Evolutionary conservation across 2,797 vertebrate genomes (phyloP).

Genomic region (Anomalospiza imberbis): DNA sequence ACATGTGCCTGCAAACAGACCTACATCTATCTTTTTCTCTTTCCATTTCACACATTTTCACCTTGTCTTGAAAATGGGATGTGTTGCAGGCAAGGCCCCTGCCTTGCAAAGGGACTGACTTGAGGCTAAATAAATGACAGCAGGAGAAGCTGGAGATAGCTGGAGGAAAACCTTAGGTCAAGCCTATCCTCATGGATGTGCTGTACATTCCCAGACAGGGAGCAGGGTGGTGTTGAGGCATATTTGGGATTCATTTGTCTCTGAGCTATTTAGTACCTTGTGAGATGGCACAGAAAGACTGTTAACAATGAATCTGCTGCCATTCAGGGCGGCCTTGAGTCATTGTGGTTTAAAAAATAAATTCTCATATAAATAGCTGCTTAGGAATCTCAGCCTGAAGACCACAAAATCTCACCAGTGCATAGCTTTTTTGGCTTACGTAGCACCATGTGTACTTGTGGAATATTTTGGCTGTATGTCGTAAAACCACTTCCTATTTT

Average conservation of each 20-base stretch:
- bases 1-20: not conserved
- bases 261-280: not conserved
- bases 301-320: constrained; percentile 21
- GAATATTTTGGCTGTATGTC: not conserved
- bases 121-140: not conserved
- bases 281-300: not conserved
- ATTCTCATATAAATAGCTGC: constrained; percentile 57
- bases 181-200: not conserved
- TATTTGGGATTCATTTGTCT: not conserved
- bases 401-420: constrained; percentile 30
- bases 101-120: not conserved
- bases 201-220: not conserved
- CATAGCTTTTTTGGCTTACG: not conserved
- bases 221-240: not conserved
- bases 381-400: constrained; percentile 28
- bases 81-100: not conserved
- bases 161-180: not conserved
- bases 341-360: constrained; percentile 50
- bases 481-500: constrained; percentile 35
- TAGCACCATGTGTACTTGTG: not conserved
- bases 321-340: constrained; percentile 9
- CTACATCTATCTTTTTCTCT: not conserved
- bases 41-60: not conserved
- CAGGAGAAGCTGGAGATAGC: not conserved
- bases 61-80: not conserved